Evolutionary conservation across 35 echinoderm and acorn worm species (phyloP), one percentile per base, ranked within the genome.

Genomic region (Ptychodera flava): DNA sequence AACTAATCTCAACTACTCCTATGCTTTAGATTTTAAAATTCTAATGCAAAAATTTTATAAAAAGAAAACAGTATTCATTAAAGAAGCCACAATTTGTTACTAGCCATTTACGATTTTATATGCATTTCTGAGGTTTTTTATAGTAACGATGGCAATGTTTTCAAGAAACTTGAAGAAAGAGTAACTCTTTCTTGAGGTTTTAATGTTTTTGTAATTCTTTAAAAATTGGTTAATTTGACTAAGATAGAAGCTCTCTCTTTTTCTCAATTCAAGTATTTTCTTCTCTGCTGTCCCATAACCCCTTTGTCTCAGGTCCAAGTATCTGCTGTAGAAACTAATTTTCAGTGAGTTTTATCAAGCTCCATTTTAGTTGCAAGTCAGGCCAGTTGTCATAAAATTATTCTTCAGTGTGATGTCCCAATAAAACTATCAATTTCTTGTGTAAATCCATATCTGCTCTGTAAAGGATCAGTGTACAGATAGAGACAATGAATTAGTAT

Each of bases 91-190:
- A 64, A 64, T 64, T 64, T 64, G 6, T 64, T 64, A 64, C 6
- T 64, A 64, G 45, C 45, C 45, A 64, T 64, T 64, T 64, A 64
- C 45, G 45, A 64, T 64, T 64, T 64, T 64, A 64, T n/a, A n/a
- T n/a, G n/a, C n/a, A n/a, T n/a, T n/a, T n/a, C n/a, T 12, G 45
- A 64, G 45, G 45, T 64, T 64, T n/a, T n/a, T 64, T 64, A 64
- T 64, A 64, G 45, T 64, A 64, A 64, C 45, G 22, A 64, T 64
- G 45, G 45, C 45, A 64, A 22, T n/a, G 22, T 64, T 64, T 64
- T 64, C 22, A 64, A 64, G 45, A 64, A 64, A 64, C 45, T 64
- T 64, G 6, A 6, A 64, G 45, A 64, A 22, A 64, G 45, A 12
- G 22, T 64, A 64, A 64, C 22, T 64, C 22, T 64, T 64, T 64